These are phyloP conservation scores for Lamellibrachia columna DNA, from an alignment of 2,888 invertebrate species.

Conservation along the genomic window DNA sequence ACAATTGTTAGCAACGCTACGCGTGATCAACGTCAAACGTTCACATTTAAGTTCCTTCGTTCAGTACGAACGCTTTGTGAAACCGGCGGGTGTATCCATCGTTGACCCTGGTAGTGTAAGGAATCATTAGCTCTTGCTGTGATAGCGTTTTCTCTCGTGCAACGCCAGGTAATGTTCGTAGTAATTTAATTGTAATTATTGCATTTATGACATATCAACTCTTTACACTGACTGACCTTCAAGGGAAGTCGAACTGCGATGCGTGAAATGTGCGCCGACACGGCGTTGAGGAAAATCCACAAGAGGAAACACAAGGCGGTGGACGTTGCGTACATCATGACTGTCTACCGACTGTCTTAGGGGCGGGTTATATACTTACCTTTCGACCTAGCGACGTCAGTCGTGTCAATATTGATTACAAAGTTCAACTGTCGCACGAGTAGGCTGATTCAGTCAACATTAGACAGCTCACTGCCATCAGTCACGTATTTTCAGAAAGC, in stretches of 20 bases:
- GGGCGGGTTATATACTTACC: not conserved
- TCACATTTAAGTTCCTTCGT: no score
- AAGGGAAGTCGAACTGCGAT: slow-evolving; percentile 34
- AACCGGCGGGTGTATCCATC: no score
- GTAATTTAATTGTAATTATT: not conserved
- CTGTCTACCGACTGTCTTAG: not conserved
- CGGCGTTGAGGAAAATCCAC: not conserved
- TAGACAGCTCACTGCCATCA: not conserved
- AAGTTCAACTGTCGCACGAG: not conserved
- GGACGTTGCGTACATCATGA: not conserved
- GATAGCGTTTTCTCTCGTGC: no score
- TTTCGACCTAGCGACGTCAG: not conserved
- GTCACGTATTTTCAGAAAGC: not conserved
- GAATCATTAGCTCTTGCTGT: no score
- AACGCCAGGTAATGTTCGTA: no score
- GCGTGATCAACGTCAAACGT: no score
- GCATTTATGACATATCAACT: not conserved
- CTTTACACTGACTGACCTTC: slow-evolving; percentile 23
- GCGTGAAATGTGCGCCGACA: slow-evolving; percentile 28
- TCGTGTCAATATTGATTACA: not conserved
- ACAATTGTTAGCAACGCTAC: no score
- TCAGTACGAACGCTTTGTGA: no score
- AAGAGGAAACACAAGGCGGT: not conserved
- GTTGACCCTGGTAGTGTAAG: no score
- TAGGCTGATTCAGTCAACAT: not conserved